These are phyloP conservation scores for Harpegnathos saltator DNA, from an alignment of 1,140 invertebrate species.

Conservation along the genomic window DNA sequence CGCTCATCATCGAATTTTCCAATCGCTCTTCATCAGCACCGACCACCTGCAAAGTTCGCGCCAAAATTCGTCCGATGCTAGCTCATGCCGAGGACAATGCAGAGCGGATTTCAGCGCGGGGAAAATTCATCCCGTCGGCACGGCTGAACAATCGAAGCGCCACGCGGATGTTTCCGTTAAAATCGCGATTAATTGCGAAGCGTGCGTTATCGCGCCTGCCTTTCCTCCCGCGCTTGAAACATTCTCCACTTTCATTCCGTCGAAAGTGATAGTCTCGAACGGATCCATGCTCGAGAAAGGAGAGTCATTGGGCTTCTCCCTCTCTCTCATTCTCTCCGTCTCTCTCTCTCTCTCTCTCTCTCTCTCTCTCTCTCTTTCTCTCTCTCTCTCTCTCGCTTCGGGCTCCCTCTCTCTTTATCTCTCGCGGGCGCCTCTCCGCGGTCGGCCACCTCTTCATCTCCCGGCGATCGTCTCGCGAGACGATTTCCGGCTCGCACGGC, in stretches of 20 bases:
- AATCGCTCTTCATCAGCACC: background rate
- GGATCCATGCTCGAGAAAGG: slow-evolving; percentile 82
- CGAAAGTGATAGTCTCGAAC: slow-evolving; percentile 84
- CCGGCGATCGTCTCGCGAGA: slow-evolving; percentile 56
- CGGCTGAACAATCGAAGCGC: slow-evolving; percentile 3
- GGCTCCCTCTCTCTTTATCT: too few relatives aligned
- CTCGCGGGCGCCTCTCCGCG: slow-evolving; percentile 4
- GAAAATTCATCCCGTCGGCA: background rate
- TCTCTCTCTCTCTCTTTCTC: slow-evolving; percentile 4
- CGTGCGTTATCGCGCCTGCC: slow-evolving; percentile 9
- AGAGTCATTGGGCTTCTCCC: slow-evolving; percentile 71
- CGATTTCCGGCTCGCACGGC: slow-evolving; percentile 48
- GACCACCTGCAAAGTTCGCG: background rate
- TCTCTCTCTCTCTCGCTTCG: background rate
- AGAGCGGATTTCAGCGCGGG: background rate
- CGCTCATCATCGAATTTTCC: background rate
- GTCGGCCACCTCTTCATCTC: slow-evolving; percentile 66
- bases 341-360: background rate
- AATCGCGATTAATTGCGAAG: slow-evolving; percentile 27
- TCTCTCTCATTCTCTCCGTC: background rate
- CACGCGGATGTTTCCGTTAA: slow-evolving; percentile 33
- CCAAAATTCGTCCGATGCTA: background rate
- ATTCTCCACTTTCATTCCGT: slow-evolving; percentile 84
- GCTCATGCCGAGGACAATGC: too few relatives aligned
- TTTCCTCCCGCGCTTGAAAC: slow-evolving; percentile 25